Evolutionary conservation across 2,888 invertebrate species (phyloP).

Genomic region (Odontothrips loti): DNA sequence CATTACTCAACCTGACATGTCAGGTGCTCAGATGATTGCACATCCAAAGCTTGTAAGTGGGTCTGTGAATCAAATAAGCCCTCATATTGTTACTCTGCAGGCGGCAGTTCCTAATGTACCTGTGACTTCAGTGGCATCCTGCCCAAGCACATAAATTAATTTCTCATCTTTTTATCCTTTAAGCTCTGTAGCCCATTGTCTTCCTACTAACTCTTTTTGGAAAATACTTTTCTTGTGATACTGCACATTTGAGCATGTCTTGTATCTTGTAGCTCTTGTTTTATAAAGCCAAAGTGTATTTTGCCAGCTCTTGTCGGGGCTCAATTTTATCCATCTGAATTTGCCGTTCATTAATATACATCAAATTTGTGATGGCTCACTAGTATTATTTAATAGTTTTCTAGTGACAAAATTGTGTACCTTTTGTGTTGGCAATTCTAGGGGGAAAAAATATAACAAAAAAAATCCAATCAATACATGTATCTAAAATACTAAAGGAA

Average conservation of each 20-base stretch:
- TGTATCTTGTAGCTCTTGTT: neutral
- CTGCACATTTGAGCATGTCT: neutral
- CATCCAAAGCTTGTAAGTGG: slow-evolving; percentile 16
- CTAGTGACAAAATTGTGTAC: too few species aligned
- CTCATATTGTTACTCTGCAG: slow-evolving; percentile 11
- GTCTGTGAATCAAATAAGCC: slow-evolving; percentile 4
- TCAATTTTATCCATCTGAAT: neutral
- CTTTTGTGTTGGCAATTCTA: too few species aligned
- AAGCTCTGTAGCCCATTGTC: slow-evolving; percentile 16
- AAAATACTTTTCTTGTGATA: neutral
- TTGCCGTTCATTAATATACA: neutral
- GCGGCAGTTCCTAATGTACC: slow-evolving; percentile 5
- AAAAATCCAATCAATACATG: too few species aligned
- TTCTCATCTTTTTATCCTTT: neutral
- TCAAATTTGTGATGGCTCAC: too few species aligned
- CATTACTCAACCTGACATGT: neutral
- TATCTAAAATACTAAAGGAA: too few species aligned
- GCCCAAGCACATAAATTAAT: slow-evolving; percentile 8
- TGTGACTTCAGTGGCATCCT: neutral
- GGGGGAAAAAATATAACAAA: too few species aligned
- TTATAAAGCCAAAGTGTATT: neutral
- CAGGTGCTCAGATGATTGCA: neutral
- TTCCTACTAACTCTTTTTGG: slow-evolving; percentile 14
- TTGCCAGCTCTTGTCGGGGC: neutral
- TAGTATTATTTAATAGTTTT: too few species aligned